These are phyloP conservation scores for Amblyjoppa fuscipennis DNA, from an alignment of 2,888 invertebrate genomes.

Conservation along the genomic window DNA sequence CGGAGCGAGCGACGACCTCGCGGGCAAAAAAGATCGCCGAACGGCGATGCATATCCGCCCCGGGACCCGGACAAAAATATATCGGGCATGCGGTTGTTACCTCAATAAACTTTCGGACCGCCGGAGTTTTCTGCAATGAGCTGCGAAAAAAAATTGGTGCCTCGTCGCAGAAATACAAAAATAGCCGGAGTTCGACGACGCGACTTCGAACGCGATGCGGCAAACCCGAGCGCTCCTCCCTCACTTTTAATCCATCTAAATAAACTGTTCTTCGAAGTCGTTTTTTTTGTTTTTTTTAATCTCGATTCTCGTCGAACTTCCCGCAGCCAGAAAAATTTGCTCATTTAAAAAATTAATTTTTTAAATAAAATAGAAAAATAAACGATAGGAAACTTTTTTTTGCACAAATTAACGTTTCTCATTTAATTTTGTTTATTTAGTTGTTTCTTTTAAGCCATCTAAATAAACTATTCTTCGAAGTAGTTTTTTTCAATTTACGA, in stretches of 20 bases:
- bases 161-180: conserved; percentile 44
- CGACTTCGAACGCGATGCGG: conserved; percentile 16
- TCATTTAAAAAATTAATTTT: no score
- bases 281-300: no score
- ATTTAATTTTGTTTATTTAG: no score
- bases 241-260: conserved; percentile 2
- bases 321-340: no score
- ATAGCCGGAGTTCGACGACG: conserved; percentile 31
- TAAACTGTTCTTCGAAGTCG: background rate
- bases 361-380: no score
- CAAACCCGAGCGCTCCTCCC: conserved; percentile 23
- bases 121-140: conserved; percentile 33
- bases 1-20: conserved; percentile 41
- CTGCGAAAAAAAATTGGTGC: conserved; percentile 45
- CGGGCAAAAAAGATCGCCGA: conserved; percentile 4
- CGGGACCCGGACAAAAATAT: conserved; percentile 49
- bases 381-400: no score
- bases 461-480: background rate
- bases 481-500: no score
- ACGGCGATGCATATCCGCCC: conserved; percentile 10
- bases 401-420: no score
- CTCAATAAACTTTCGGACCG: conserved; percentile 35
- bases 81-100: conserved; percentile 35
- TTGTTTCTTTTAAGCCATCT: background rate
- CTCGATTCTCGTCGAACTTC: no score